Percentiles rank a stretch among this genome's conserved stretches.
These are phyloP conservation scores for Microctonus brassicae DNA, from an alignment of 2,888 invertebrate genomes.

Conservation along the genomic window DNA sequence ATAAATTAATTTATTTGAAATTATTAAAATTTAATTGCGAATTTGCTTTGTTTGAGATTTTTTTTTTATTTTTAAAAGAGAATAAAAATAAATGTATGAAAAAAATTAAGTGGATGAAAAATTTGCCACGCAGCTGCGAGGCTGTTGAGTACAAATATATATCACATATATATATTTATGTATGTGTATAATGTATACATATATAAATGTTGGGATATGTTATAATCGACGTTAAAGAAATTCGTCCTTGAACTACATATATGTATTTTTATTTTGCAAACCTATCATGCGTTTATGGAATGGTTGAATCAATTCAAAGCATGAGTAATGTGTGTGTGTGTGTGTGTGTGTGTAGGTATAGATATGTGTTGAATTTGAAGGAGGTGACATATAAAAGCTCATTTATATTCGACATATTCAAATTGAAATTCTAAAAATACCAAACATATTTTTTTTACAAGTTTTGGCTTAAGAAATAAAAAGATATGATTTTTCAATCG, in stretches of 20 bases:
- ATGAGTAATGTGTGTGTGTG: background rate
- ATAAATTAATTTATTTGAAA: too few relatives aligned
- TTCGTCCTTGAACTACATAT: conserved; percentile 29
- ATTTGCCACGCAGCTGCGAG: conserved; percentile 18
- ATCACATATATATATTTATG: background rate
- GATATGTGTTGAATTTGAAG: background rate
- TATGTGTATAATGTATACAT: too few relatives aligned
- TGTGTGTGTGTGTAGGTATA: background rate
- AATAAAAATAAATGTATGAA: background rate
- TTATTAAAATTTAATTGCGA: too few relatives aligned
- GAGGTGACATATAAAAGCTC: conserved; percentile 7
- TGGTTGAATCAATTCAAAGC: conserved; percentile 17
- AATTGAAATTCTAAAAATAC: background rate
- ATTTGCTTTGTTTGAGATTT: background rate
- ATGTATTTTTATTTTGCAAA: conserved; percentile 19
- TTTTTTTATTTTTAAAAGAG: background rate
- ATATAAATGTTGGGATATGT: background rate
- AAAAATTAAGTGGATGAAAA: background rate
- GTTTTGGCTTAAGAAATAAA: background rate
- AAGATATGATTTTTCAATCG: too few relatives aligned
- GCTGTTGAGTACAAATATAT: conserved; percentile 1
- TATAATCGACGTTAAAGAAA: conserved; percentile 29
- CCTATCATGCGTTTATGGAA: conserved; percentile 11
- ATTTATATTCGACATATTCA: background rate
- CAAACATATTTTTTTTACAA: background rate